A percentile compares a stretch with the other conserved stretches of the same genome.
These are phyloP conservation scores for Cantharis rustica DNA, from an alignment of 2,888 invertebrate species.

Conservation along the genomic window DNA sequence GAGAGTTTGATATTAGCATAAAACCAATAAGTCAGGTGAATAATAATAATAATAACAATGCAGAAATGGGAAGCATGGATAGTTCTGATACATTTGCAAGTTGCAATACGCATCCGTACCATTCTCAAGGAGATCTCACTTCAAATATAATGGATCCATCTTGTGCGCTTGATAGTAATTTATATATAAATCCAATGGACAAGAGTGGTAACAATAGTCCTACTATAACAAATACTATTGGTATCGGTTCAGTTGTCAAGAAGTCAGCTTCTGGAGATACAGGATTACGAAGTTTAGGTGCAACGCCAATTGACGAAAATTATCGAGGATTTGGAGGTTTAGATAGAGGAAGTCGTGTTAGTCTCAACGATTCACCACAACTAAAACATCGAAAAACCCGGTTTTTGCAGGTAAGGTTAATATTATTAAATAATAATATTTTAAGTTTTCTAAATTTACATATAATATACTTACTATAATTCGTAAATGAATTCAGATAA, in stretches of 20 bases:
- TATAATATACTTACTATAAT: too few relatives aligned
- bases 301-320: conserved; percentile 63
- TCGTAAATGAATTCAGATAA: too few relatives aligned
- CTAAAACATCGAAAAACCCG: conserved; percentile 87
- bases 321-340: conserved; percentile 57
- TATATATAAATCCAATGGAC: conserved; percentile 87
- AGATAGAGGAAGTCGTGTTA: conserved; percentile 61
- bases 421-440: too few relatives aligned
- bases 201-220: conserved; percentile 60
- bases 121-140: conserved; percentile 68
- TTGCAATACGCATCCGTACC: conserved; percentile 94
- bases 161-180: conserved; percentile 70
- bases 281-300: conserved; percentile 68
- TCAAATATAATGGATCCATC: conserved; percentile 54
- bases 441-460: too few relatives aligned
- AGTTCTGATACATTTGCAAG: conserved; percentile 95
- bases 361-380: conserved; percentile 68
- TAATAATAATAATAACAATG: conserved; percentile 51
- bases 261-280: conserved; percentile 82
- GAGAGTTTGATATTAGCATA: conserved; percentile 32
- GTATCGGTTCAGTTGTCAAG: conserved; percentile 63
- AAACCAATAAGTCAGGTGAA: conserved; percentile 37
- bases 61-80: conserved; percentile 65
- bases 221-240: conserved; percentile 53
- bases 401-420: conserved; percentile 74